phyloP scores from a whole-genome alignment of 35 echinoderm and acorn worm species.

The Anneissia japonica region DNA sequence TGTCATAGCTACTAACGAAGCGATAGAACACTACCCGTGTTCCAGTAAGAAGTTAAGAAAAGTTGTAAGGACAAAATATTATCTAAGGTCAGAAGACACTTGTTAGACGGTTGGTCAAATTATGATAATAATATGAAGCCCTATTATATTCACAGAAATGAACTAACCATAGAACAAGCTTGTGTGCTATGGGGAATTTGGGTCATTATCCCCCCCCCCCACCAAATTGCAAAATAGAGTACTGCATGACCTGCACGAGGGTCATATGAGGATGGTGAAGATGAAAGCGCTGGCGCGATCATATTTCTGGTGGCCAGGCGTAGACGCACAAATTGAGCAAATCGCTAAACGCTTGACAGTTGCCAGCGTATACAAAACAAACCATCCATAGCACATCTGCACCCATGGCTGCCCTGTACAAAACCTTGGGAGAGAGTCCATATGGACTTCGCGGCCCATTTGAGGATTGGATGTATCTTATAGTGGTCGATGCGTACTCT shows the following conservation, averaged over 20 bases:
- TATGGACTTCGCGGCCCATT: conserved; percentile 55
- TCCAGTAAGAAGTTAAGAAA: no score
- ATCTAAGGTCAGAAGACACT: no score
- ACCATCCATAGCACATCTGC: conserved; percentile 19
- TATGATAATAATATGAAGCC: background rate
- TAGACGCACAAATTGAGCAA: conserved; percentile 54
- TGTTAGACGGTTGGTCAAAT: no score
- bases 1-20: no score
- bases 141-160: conserved; percentile 19
- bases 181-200: conserved; percentile 23
- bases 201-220: conserved; percentile 13
- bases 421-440: conserved; percentile 38
- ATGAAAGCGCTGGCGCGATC: conserved; percentile 38
- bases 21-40: no score
- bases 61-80: no score
- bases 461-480: conserved; percentile 36
- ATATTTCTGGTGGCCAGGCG: conserved; percentile 47
- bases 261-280: conserved; percentile 37
- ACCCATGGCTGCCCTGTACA: conserved; percentile 49
- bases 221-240: conserved; percentile 10
- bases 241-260: conserved; percentile 35
- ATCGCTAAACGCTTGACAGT: conserved; percentile 13
- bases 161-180: conserved; percentile 26
- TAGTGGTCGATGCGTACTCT: conserved; percentile 34
- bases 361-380: conserved; percentile 46